Percentiles rank a stretch among this genome's conserved stretches.
These are phyloP conservation scores for Phenganax stokvisi DNA, from an alignment of 92 coral and sea anemone species.

Conservation along the genomic window DNA sequence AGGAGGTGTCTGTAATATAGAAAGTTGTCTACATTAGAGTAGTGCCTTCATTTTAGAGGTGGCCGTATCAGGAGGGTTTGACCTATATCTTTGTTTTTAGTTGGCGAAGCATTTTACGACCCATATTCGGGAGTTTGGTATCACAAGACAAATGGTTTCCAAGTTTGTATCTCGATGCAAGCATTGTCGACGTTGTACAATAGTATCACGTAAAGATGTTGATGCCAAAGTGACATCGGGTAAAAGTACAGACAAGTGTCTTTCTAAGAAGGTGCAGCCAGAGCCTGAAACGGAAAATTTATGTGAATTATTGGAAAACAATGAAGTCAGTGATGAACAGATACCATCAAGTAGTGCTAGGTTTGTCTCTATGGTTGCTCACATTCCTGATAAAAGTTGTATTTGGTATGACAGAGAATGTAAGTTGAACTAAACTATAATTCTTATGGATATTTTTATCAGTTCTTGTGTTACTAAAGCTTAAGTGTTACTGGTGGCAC, in stretches of 20 bases:
- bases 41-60: not conserved
- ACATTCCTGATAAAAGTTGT: slow-evolving; percentile 71
- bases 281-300: not conserved
- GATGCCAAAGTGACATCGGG: slow-evolving; percentile 9
- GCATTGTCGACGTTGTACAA: slow-evolving; percentile 47
- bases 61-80: not conserved
- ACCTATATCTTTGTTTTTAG: slow-evolving; percentile 40
- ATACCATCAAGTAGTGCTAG: slow-evolving; percentile 44
- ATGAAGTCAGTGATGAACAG: not conserved
- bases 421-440: slow-evolving; percentile 22
- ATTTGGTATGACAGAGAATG: slow-evolving; percentile 94
- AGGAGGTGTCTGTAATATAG: not conserved
- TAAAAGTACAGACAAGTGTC: no score
- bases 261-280: no score
- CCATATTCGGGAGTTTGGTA: slow-evolving; percentile 78
- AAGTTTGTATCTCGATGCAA: slow-evolving; percentile 66
- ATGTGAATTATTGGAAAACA: not conserved
- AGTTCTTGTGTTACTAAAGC: not conserved
- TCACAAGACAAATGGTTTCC: slow-evolving; percentile 52
- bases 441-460: not conserved
- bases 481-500: not conserved
- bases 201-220: slow-evolving; percentile 7
- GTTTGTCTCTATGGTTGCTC: slow-evolving; percentile 75
- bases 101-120: slow-evolving; percentile 68
- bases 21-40: not conserved